Evolutionary conservation across 2,113 vertebrate species (phyloP).

Genomic region (Boleophthalmus pectinirostris): DNA sequence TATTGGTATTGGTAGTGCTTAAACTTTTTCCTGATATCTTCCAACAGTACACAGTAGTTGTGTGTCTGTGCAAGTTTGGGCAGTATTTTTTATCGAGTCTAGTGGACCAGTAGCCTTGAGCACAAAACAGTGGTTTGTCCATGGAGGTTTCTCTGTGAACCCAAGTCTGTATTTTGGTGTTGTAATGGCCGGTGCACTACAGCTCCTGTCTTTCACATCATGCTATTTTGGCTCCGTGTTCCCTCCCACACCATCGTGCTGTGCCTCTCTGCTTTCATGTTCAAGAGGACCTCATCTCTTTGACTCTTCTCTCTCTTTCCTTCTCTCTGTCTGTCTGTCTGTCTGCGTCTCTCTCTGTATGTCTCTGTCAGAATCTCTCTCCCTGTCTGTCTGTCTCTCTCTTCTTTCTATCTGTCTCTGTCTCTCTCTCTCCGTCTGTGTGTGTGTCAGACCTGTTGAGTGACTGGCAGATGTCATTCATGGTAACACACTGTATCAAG

Average conservation of each 20-base stretch:
- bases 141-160: conserved; percentile 20
- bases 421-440: conserved; percentile 10
- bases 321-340: conserved; percentile 15
- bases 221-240: conserved; percentile 53
- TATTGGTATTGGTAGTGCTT: no score
- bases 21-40: no score
- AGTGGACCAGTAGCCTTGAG: not conserved
- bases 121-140: not conserved
- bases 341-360: conserved; percentile 10
- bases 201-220: conserved; percentile 52
- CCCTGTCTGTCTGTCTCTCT: conserved; percentile 8
- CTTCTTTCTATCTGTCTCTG: conserved; percentile 19
- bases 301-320: conserved; percentile 32
- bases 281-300: conserved; percentile 58
- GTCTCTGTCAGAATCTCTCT: no score
- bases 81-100: no score
- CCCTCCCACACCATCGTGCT: conserved; percentile 47
- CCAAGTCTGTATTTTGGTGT: conserved; percentile 22
- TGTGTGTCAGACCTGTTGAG: conserved; percentile 10
- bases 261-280: conserved; percentile 61
- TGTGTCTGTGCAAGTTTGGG: no score
- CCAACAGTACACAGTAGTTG: no score
- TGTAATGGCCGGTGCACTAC: conserved; percentile 39
- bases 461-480: conserved; percentile 67
- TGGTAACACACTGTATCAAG: conserved; percentile 49